These are phyloP conservation scores for Symphodus melops DNA, from an alignment of 2,113 vertebrate species.

Conservation along the genomic window DNA sequence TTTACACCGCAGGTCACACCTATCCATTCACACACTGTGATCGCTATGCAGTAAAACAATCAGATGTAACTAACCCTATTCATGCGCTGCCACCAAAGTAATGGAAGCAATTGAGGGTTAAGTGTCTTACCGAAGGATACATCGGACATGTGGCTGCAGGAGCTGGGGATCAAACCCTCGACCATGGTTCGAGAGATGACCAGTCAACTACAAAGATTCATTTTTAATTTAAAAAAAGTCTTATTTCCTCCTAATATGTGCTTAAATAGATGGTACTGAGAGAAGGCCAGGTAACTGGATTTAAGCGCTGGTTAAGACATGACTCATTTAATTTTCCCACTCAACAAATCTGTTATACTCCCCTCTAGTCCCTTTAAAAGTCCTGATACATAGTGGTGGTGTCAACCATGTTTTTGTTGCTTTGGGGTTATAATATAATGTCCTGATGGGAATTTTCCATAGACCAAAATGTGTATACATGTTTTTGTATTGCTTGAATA, in stretches of 20 bases:
- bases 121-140: too few species aligned
- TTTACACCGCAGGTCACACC: too few species aligned
- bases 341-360: background rate
- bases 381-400: background rate
- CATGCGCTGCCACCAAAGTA: too few species aligned
- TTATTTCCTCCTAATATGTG: background rate
- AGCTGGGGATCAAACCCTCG: too few species aligned
- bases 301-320: background rate
- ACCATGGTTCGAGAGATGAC: background rate
- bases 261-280: background rate
- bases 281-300: constrained; percentile 11
- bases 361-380: background rate
- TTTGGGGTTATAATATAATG: constrained; percentile 5
- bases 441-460: background rate
- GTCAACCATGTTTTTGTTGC: background rate
- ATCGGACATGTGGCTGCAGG: too few species aligned
- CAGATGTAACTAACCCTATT: too few species aligned
- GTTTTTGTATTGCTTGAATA: constrained; percentile 21
- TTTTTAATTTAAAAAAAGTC: background rate
- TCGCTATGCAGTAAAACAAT: too few species aligned
- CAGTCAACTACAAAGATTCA: background rate
- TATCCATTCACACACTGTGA: too few species aligned
- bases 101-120: too few species aligned
- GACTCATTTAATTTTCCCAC: background rate
- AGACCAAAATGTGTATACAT: constrained; percentile 9